Percentiles rank a stretch among this genome's conserved stretches.
Evolutionary conservation across 2,797 vertebrate genomes (phyloP).

Genomic region (Heterohyrax brucei): DNA sequence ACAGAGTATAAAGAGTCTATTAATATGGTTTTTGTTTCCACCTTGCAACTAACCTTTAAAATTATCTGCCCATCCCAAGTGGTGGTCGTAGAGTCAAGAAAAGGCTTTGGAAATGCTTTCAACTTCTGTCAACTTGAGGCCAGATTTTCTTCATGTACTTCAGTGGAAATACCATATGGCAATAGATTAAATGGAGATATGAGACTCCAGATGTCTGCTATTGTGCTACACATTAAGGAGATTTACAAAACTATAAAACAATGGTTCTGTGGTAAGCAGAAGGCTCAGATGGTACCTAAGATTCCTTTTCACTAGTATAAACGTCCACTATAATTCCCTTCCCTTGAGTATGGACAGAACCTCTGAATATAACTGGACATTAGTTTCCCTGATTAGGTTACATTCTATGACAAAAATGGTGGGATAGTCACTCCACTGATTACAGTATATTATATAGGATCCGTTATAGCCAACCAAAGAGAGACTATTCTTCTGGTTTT

Average conservation of each 20-base stretch:
- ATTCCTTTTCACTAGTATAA: not conserved
- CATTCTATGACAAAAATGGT: not conserved
- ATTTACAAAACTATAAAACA: not conserved
- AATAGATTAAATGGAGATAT: not conserved
- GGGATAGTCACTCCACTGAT: too few species aligned
- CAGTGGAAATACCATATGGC: not conserved
- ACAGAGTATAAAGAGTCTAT: not conserved
- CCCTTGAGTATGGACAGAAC: not conserved
- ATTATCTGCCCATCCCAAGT: not conserved
- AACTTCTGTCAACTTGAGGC: not conserved
- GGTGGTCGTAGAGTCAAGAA: not conserved
- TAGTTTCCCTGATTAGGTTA: not conserved
- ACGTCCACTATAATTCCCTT: too few species aligned
- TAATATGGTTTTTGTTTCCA: not conserved
- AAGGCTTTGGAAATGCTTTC: constrained; percentile 3
- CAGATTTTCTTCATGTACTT: not conserved
- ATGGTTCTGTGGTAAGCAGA: not conserved
- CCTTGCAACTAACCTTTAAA: constrained; percentile 5
- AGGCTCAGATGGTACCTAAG: not conserved
- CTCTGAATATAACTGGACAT: not conserved
- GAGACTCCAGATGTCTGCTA: not conserved
- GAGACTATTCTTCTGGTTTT: not conserved
- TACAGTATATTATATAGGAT: not conserved
- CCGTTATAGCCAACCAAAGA: not conserved
- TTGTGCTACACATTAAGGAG: not conserved